Base-by-base conservation (phyloP, 2,797 vertebrate species). In the Lacerta agilis region DNA sequence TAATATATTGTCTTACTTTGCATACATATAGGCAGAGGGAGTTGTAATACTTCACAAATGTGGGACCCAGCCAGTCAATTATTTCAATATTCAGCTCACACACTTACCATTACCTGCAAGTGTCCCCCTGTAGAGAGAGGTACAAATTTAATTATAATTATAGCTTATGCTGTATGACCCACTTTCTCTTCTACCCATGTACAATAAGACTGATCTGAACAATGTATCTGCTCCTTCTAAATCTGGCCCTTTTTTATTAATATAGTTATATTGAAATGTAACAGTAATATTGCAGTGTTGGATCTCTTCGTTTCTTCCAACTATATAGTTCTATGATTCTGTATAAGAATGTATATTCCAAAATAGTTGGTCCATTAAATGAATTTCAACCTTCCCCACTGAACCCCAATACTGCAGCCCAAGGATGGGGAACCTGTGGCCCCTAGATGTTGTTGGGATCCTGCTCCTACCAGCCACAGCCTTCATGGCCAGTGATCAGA, bases 131-230 rank as follows among this genome's bases (percentile, higher is more conserved):
- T 55, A 55, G 0, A 0, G 87, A 77, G 76, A 90, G 81, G 85
- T 93, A 86, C 86, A 90, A 90, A 73, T 61, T 66, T 87, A 18
- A 41, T 77, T 90, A 27, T 10, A 86, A 82, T 45, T 71, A 91
- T 87, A 27, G 85, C 45, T 92, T 82, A 87, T 1, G 25, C 29
- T 27, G 86, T 64, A 64, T 64, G 66, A 55, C 88, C 41, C 66
- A 92, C 73, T 58, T 43, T 17, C 73, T 91, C 55, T 67, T 82
- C 41, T 94, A 58, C 43, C 29, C 72, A 36, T 73, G 78, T 73
- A n/a, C 13, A 43, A 18, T 77, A 15, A 66, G 43, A 33, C 3
- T 79, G 33, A 92, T 67, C 66, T 92, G 29, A 83, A 84, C 38
- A 87, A 18, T 29, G 8, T 0, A 0, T 67, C 45, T 93, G 67